phyloP scores from a whole-genome alignment of 2,113 vertebrate genomes.

The Microcebus jonahi region DNA sequence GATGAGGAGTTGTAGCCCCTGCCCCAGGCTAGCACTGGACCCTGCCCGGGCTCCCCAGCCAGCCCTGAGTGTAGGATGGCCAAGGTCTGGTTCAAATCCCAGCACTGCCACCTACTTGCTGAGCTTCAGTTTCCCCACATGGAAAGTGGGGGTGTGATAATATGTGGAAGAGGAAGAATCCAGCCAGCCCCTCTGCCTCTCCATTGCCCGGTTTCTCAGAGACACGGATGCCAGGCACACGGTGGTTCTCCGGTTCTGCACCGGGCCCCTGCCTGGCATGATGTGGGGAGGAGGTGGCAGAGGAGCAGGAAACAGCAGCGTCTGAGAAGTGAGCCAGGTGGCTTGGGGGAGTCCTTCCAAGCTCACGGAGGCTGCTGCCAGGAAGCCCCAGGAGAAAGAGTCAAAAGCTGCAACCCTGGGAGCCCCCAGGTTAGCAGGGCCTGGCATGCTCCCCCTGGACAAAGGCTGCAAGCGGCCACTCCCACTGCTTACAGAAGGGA shows the following conservation, averaged over 20 bases:
- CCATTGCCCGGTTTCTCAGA: background rate
- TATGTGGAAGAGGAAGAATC: background rate
- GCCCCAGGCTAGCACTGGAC: background rate
- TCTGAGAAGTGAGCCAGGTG: background rate
- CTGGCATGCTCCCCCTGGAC: background rate
- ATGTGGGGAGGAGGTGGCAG: background rate
- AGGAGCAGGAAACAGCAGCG: background rate
- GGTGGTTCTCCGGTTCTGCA: background rate
- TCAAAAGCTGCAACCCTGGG: background rate
- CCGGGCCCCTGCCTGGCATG: background rate
- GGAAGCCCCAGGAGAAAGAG: background rate
- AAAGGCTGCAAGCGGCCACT: background rate
- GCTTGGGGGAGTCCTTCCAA: background rate
- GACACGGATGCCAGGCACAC: background rate
- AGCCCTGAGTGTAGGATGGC: background rate
- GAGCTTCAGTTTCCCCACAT: background rate
- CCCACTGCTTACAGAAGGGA: background rate
- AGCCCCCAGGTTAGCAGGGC: background rate
- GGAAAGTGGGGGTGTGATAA: background rate
- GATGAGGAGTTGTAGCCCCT: background rate
- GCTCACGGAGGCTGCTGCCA: background rate
- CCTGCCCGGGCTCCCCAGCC: background rate
- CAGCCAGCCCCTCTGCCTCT: background rate
- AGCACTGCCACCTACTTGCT: background rate
- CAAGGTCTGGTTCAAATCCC: background rate